Conservation (phyloP, 2,888 invertebrate genomes). For the Nymphalis urticae region DNA sequence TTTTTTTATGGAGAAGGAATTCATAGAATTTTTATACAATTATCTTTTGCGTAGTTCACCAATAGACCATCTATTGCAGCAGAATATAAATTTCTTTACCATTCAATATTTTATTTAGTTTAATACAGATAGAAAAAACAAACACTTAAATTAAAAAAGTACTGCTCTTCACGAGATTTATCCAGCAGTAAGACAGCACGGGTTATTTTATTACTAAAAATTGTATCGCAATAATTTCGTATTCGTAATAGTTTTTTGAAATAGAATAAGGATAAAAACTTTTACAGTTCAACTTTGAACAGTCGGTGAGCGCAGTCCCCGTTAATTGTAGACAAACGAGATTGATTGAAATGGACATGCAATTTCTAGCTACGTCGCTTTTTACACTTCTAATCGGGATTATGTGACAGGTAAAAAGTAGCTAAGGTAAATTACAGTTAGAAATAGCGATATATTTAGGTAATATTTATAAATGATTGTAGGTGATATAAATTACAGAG, state of each 20-base stretch:
- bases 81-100: no score
- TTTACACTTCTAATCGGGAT: slow-evolving; percentile 44
- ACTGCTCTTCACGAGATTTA: no score
- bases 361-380: slow-evolving; percentile 40
- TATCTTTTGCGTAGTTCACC: no score
- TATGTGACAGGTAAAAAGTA: slow-evolving; percentile 42
- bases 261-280: slow-evolving; percentile 49
- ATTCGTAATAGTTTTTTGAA: slow-evolving; percentile 10
- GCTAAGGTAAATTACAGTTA: slow-evolving; percentile 21
- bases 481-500: background rate
- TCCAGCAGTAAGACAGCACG: no score
- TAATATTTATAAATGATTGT: background rate
- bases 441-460: background rate
- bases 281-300: slow-evolving; percentile 58
- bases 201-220: no score
- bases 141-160: no score
- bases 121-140: no score
- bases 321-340: slow-evolving; percentile 68
- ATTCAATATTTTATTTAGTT: no score
- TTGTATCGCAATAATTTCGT: background rate
- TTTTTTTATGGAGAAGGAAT: no score
- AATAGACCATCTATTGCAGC: no score
- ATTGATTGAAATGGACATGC: slow-evolving; percentile 67
- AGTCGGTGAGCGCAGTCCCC: slow-evolving; percentile 45
- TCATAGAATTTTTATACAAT: no score